A percentile compares a stretch with the other conserved stretches of the same genome.
Evolutionary conservation across 1,140 invertebrate genomes (phyloP).

Genomic region (Panagrolaimus sp.): DNA sequence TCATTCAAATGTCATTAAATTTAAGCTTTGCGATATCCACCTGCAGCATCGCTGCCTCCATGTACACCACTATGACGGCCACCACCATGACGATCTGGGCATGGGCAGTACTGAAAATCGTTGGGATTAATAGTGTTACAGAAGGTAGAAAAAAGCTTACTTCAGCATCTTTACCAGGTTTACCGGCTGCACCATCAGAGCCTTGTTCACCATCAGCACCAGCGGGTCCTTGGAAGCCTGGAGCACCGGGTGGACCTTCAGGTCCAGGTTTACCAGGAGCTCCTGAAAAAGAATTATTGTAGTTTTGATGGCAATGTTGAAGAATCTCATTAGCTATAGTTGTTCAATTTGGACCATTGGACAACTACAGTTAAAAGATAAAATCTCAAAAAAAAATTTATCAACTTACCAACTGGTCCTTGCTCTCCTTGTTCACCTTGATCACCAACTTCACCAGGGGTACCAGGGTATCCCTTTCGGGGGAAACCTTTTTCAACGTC

Average conservation of each 20-base stretch:
- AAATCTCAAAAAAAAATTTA: too few relatives aligned
- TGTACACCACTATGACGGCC: neutral
- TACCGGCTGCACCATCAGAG: neutral
- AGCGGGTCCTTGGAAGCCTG: conserved; percentile 26
- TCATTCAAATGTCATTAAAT: too few relatives aligned
- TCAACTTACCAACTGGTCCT: neutral
- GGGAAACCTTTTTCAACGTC: conserved; percentile 6
- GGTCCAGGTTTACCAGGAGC: conserved; percentile 12
- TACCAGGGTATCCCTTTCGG: conserved; percentile 1
- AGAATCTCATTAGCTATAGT: too few relatives aligned
- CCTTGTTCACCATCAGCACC: conserved; percentile 30
- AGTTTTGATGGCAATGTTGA: too few relatives aligned
- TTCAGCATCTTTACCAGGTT: conserved; percentile 22
- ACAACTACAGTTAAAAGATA: too few relatives aligned
- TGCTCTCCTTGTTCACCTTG: neutral
- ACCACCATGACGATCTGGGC: neutral
- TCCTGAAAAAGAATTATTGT: neutral
- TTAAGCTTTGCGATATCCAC: too few relatives aligned
- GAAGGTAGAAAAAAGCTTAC: neutral
- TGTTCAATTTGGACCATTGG: too few relatives aligned
- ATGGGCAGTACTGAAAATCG: neutral
- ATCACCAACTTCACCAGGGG: neutral
- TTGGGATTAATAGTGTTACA: too few relatives aligned
- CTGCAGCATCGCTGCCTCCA: too few relatives aligned
- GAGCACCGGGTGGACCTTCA: conserved; percentile 20